These are phyloP conservation scores for Polymixis lichenea DNA, from an alignment of 2,888 invertebrate species.

Conservation along the genomic window DNA sequence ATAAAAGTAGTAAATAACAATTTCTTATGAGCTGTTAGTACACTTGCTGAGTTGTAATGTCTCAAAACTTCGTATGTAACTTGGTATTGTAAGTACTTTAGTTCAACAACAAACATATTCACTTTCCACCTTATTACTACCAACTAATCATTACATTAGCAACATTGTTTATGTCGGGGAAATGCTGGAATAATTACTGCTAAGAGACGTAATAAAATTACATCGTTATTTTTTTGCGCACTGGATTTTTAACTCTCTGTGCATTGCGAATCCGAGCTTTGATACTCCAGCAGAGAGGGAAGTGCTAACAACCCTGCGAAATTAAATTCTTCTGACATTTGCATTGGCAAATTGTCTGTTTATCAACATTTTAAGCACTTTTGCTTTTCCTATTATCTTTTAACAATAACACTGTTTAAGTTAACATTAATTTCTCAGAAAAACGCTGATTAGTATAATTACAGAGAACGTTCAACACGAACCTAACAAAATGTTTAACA, in stretches of 20 bases:
- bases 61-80: constrained; percentile 36
- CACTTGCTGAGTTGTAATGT: constrained; percentile 29
- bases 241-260: too few relatives aligned
- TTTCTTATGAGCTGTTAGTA: constrained; percentile 38
- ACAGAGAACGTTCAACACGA: not conserved
- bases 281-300: too few relatives aligned
- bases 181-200: not conserved
- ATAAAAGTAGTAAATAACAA: constrained; percentile 31
- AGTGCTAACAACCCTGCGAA: not conserved
- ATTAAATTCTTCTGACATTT: not conserved
- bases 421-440: not conserved
- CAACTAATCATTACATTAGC: constrained; percentile 20
- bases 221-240: too few relatives aligned
- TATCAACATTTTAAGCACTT: too few relatives aligned
- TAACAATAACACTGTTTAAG: not conserved
- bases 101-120: constrained; percentile 49
- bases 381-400: not conserved
- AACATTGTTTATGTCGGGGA: not conserved
- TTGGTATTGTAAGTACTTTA: constrained; percentile 34
- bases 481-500: constrained; percentile 5
- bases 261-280: too few relatives aligned
- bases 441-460: not conserved
- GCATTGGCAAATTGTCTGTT: too few relatives aligned
- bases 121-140: constrained; percentile 25
- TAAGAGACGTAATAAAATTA: too few relatives aligned